These are phyloP conservation scores for Prenolepis imparis DNA, from an alignment of 2,888 invertebrate species.

Conservation along the genomic window DNA sequence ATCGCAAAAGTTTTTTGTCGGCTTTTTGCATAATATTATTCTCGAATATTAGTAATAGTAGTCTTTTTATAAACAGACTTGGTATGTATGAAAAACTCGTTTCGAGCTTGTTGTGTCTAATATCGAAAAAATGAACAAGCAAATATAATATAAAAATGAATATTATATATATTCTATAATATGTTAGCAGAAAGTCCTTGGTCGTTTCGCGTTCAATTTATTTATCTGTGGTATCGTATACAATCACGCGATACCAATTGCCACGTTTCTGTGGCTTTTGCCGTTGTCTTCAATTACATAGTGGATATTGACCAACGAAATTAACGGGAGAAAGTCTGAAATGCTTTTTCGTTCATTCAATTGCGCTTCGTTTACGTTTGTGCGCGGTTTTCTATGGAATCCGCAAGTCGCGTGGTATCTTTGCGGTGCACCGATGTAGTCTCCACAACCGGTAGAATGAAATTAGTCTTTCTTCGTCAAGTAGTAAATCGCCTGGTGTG, in stretches of 20 bases:
- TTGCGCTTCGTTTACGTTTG: conserved; percentile 8
- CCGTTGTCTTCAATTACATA: conserved; percentile 33
- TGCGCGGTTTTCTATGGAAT: conserved; percentile 7
- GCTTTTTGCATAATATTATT: not conserved
- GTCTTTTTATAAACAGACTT: conserved; percentile 2
- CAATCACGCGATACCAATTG: conserved; percentile 39
- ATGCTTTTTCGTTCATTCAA: conserved; percentile 31
- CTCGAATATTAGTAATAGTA: not conserved
- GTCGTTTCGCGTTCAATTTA: not conserved
- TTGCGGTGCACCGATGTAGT: not conserved
- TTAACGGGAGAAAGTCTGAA: conserved; percentile 28
- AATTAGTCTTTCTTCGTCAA: conserved; percentile 24
- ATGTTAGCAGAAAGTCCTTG: not conserved
- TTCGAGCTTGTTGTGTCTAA: not conserved
- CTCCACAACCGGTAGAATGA: conserved; percentile 4
- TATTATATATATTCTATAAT: not conserved
- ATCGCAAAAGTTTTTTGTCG: not conserved
- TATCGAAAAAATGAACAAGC: not conserved
- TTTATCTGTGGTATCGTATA: conserved; percentile 44
- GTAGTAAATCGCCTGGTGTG: not conserved
- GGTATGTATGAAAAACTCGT: not conserved
- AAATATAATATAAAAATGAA: not conserved
- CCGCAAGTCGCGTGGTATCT: conserved; percentile 19
- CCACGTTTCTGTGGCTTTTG: conserved; percentile 19
- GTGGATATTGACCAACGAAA: conserved; percentile 2